A percentile compares a stretch with the other conserved stretches of the same genome.
Evolutionary conservation across 2,797 vertebrate genomes (phyloP).

Genomic region (Dryobates pubescens): DNA sequence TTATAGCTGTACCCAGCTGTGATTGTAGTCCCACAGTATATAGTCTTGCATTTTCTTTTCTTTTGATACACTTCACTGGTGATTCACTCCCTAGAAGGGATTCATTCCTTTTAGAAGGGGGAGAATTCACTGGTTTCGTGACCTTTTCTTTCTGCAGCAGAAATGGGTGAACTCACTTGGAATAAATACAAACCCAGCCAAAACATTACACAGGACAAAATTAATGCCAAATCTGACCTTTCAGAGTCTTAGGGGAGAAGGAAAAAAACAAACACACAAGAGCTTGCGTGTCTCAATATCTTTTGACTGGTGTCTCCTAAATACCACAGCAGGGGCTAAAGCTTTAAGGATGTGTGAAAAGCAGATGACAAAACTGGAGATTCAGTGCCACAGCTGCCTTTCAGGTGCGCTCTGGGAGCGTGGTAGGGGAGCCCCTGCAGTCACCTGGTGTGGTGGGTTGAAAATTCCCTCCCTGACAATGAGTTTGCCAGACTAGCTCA

Average conservation of each 20-base stretch:
- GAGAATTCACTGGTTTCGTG: neutral
- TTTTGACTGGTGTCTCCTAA: neutral
- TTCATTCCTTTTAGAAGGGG: neutral
- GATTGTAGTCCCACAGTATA: neutral
- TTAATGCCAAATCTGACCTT: slow-evolving; percentile 1
- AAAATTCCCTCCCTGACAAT: too few relatives aligned
- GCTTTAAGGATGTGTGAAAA: neutral
- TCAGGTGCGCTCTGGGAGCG: rapidly evolving
- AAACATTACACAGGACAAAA: neutral
- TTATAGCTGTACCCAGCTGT: neutral
- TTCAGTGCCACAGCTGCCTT: rapidly evolving
- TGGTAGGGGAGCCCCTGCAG: rapidly evolving
- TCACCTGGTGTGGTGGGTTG: too few relatives aligned
- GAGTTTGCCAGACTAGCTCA: too few relatives aligned
- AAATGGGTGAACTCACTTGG: slow-evolving; percentile 24
- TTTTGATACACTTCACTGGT: neutral
- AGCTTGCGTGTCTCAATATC: neutral
- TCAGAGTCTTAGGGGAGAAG: neutral
- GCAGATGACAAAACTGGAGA: neutral
- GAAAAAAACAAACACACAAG: neutral
- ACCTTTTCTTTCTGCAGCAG: slow-evolving; percentile 11
- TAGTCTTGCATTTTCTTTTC: neutral
- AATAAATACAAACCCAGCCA: slow-evolving; percentile 6
- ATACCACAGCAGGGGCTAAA: neutral
- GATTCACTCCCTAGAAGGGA: neutral